Base-by-base conservation (phyloP, 2,113 vertebrate species). In the Riparia riparia region DNA sequence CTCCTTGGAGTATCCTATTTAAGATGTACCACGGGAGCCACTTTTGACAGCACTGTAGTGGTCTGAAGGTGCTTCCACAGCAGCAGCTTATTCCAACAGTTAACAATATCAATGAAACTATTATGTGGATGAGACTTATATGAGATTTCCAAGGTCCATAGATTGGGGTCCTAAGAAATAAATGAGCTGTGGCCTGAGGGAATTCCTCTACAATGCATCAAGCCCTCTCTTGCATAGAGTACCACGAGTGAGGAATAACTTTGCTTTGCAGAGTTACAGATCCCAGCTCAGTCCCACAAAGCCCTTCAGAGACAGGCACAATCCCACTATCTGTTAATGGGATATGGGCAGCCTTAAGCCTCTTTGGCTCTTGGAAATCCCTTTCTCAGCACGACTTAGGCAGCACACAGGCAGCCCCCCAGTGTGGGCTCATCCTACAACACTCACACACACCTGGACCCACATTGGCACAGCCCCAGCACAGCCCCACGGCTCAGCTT, bases 301-400 rank as follows among this genome's bases (percentile, higher is more conserved):
- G 85, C 79, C 76, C 61, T 73, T 78, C 60, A 49, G 56, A 1
- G 58, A 69, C 24, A 58, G n/a, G n/a, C 61, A 82, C 87, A 88
- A 77, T 90, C 82, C 92, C 14, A 5, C 92, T 86, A 12, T 72
- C 95, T 73, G 58, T 72, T 92, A 94, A 95, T 86, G 92, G 90
- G 90, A 97, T 95, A 78, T 60, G 79, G 73, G 42, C 51, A 0
- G 26, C 51, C 57, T 70, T 93, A 94, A 96, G 82, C 85, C 82
- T 95, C 95, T 93, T 92, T 88, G 60, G 56, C 47, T 96, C 53
- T 20, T 26, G 76, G 49, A 96, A 96, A 94, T 96, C 88, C 86
- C 64, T 78, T 93, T n/a, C 76, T 83, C 80, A 86, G 39, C 88
- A 86, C 0, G 29, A 77, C 68, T 92, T 77, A 73, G 54, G 79